A percentile compares a stretch with the other conserved stretches of the same genome.
Conservation (phyloP, 92 coral and sea anemone genomes). For the Parazoanthus darwini region DNA sequence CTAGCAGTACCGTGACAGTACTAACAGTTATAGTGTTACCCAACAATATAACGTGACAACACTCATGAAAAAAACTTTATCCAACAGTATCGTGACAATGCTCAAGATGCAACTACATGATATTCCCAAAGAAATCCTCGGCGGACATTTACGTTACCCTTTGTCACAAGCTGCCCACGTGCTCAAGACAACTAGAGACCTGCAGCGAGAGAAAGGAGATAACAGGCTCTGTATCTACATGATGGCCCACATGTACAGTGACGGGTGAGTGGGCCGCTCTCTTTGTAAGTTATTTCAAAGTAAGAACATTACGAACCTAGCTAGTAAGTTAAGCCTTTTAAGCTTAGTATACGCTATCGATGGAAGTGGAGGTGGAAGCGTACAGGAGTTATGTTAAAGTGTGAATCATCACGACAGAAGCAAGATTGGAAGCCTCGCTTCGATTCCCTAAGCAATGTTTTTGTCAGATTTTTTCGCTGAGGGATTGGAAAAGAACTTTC, state of each 20-base stretch:
- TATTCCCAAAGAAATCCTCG: slow-evolving; percentile 64
- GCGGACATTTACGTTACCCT: slow-evolving; percentile 71
- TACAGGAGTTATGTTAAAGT: too few species aligned
- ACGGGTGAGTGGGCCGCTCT: slow-evolving; percentile 57
- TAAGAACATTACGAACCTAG: too few species aligned
- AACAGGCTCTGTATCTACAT: slow-evolving; percentile 68
- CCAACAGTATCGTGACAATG: slow-evolving; percentile 74
- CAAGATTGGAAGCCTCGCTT: too few species aligned
- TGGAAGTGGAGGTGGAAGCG: too few species aligned
- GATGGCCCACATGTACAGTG: slow-evolving; percentile 56
- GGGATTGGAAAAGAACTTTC: too few species aligned
- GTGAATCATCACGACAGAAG: too few species aligned
- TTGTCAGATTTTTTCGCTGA: too few species aligned
- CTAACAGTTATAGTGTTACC: background rate
- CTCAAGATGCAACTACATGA: slow-evolving; percentile 68
- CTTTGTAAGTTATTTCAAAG: background rate
- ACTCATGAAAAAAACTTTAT: background rate
- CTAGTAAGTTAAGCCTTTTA: too few species aligned
- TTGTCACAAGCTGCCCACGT: slow-evolving; percentile 63
- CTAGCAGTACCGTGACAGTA: too few species aligned
- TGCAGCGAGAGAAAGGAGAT: slow-evolving; percentile 63
- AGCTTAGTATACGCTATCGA: too few species aligned
- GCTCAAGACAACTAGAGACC: slow-evolving; percentile 68
- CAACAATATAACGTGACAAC: background rate
- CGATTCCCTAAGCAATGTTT: too few species aligned